Base-by-base conservation (phyloP, 2,797 vertebrate genomes). In the Gymnoscopelus microlampas region DNA sequence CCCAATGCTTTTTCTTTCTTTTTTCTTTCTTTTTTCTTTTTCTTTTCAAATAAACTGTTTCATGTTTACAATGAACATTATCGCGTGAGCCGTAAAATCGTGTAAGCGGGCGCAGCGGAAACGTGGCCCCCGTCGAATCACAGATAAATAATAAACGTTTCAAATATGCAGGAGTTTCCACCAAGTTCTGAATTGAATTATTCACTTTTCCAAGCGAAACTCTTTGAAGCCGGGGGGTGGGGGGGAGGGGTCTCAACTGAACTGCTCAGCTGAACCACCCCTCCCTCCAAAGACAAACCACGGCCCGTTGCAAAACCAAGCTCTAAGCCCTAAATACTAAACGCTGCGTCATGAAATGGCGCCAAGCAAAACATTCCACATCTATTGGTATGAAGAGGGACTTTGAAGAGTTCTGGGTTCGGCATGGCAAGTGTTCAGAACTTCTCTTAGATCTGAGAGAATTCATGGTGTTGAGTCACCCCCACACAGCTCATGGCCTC, bases 331-430 rank as follows among this genome's bases (percentile, higher is more conserved):
- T 48, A 73, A 68, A 86, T 72, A 81, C 79, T 49, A 26, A 79
- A 68, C 51, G 54, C 66, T 61, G 63, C 57, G 26, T 73, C 47
- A 61, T 65, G 65, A 19, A 47, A 10, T 50, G 2, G 53, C 13
- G 80, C 83, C 81, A 87, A 88, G 73, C 32, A 65, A 82, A 89
- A 83, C 83, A 87, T 85, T 86, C 84, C 60, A 66, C 62, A 44
- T 74, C 62, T 61, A 39, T 54, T 61, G 68, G 77, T 80, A 77
- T 77, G 71, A 7, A 73, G 73, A 69, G 60, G 50, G 75, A 63
- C 65, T 84, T 60, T 60, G 63, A 59, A 74, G 73, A 71, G 62
- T 55, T 70, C 69, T 55, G 58, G 80, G 66, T 75, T 85, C 55
- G 53, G 64, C 8, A 35, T 54, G 57, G 48, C 75, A 69, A 77